Percentiles rank a stretch among this genome's conserved stretches.
Conservation (phyloP, 2,888 invertebrate species). For the Muscina levida region DNA sequence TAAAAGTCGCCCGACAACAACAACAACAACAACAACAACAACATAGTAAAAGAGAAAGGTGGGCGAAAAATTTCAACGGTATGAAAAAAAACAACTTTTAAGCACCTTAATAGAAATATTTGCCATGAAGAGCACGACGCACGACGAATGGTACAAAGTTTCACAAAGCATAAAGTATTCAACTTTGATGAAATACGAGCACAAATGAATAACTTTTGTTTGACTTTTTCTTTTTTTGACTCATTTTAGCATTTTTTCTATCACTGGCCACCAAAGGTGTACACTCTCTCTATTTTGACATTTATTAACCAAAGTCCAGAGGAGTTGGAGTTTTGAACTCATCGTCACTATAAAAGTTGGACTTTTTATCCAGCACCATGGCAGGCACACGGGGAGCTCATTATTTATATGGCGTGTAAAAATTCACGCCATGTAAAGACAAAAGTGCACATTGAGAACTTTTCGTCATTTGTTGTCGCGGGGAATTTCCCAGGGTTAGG, state of each 20-base stretch:
- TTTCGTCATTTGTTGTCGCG: constrained; percentile 49
- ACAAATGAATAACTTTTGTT: constrained; percentile 51
- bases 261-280: constrained; percentile 57
- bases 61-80: neutral
- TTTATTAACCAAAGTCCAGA: constrained; percentile 68
- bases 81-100: constrained; percentile 27
- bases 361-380: constrained; percentile 8
- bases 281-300: constrained; percentile 64
- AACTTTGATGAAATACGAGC: constrained; percentile 64
- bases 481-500: neutral
- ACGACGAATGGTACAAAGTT: neutral
- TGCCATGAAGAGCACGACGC: neutral
- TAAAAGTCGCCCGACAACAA: too few relatives aligned
- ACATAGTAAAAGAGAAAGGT: neutral
- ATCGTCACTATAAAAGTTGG: constrained; percentile 50
- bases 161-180: neutral
- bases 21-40: too few relatives aligned
- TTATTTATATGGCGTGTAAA: constrained; percentile 67
- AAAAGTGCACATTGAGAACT: constrained; percentile 53
- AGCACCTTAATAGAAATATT: constrained; percentile 57
- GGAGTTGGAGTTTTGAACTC: constrained; percentile 42
- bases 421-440: constrained; percentile 63
- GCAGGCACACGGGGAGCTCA: constrained; percentile 58
- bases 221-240: neutral
- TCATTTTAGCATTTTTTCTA: neutral